Conservation (phyloP, 1,140 invertebrate species). For the Samia ricini region DNA sequence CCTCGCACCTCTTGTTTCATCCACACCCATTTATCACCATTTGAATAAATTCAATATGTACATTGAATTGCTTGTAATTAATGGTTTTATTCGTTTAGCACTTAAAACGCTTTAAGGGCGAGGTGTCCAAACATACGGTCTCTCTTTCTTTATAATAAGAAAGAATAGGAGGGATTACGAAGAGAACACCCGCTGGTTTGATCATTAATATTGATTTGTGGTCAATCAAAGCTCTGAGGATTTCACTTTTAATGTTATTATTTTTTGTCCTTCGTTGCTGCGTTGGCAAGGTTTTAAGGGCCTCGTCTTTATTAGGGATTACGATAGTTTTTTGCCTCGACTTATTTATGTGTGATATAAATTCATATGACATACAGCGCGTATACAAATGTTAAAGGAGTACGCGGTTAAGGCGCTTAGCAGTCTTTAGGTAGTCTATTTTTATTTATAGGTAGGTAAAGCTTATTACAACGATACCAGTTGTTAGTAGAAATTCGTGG, state of each 20-base stretch:
- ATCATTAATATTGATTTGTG: slow-evolving; percentile 78
- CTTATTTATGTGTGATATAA: neutral
- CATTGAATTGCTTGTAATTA: slow-evolving; percentile 75
- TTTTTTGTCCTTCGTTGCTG: slow-evolving; percentile 51
- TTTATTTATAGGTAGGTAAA: neutral
- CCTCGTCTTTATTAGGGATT: slow-evolving; percentile 20
- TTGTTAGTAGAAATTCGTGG: no score
- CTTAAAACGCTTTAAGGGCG: slow-evolving; percentile 75
- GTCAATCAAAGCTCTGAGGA: slow-evolving; percentile 74
- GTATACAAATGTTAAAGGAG: neutral
- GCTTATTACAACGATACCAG: no score
- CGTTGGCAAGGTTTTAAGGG: slow-evolving; percentile 51
- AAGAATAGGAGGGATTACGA: slow-evolving; percentile 37
- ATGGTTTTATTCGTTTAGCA: slow-evolving; percentile 77
- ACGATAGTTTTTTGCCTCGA: slow-evolving; percentile 6
- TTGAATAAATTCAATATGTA: slow-evolving; percentile 78
- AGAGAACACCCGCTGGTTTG: slow-evolving; percentile 68
- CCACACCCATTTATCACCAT: slow-evolving; percentile 70
- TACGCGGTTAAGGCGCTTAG: neutral
- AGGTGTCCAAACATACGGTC: slow-evolving; percentile 68
- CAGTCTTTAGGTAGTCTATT: neutral
- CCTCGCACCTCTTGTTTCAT: slow-evolving; percentile 66
- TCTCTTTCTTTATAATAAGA: slow-evolving; percentile 33
- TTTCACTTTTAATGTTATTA: slow-evolving; percentile 73
- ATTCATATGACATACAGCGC: neutral